These are phyloP conservation scores for Carduelis carduelis DNA, from an alignment of 2,797 vertebrate genomes.

Conservation along the genomic window DNA sequence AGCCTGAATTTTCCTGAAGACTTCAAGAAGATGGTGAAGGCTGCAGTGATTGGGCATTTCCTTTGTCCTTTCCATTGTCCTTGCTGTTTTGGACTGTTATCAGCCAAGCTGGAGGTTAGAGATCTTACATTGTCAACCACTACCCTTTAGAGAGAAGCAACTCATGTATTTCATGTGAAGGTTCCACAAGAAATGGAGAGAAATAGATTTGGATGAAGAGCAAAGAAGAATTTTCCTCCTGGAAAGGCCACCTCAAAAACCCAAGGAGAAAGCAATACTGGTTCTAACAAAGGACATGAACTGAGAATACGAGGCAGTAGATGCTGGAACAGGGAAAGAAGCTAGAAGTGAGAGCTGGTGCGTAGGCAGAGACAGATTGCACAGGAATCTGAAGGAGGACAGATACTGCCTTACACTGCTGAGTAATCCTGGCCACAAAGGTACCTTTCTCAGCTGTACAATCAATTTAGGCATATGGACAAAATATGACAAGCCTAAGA, in stretches of 20 bases:
- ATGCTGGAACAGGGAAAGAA: background rate
- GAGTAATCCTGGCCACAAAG: conserved; percentile 8
- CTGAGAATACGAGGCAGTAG: background rate
- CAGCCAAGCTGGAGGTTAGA: background rate
- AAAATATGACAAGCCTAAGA: background rate
- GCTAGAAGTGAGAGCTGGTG: background rate
- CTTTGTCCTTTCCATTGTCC: background rate
- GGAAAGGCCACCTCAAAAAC: background rate
- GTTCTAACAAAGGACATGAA: background rate
- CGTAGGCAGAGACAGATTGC: conserved; percentile 41
- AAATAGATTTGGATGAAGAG: background rate
- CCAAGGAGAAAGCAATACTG: background rate
- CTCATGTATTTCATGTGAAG: background rate
- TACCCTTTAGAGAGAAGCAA: background rate
- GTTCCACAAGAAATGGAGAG: background rate
- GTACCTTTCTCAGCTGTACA: background rate
- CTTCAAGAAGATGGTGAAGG: background rate
- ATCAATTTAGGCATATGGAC: background rate
- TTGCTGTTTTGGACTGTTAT: background rate
- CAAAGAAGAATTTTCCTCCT: background rate
- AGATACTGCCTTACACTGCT: background rate
- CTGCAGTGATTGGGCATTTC: background rate
- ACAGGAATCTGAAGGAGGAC: conserved; percentile 4
- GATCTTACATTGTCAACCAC: background rate
- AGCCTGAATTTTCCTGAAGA: background rate